Percentiles rank a stretch among this genome's conserved stretches.
phyloP scores from a whole-genome alignment of 2,888 invertebrate genomes.

The Xylota sylvarum region DNA sequence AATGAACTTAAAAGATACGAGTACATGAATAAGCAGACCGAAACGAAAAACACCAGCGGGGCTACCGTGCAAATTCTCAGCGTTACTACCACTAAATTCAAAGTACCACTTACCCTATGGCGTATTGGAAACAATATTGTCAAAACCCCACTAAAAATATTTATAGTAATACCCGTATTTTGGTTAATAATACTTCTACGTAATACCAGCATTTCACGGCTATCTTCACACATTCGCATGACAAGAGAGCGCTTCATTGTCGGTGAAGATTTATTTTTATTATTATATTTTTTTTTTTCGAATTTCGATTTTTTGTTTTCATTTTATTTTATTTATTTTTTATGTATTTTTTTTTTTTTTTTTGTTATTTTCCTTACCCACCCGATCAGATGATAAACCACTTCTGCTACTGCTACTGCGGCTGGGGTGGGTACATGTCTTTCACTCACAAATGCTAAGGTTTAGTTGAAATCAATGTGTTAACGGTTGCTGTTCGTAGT shows the following conservation, averaged over 20 bases:
- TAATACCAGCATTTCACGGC: constrained; percentile 52
- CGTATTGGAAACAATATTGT: neutral
- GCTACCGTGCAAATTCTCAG: neutral
- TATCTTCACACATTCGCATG: constrained; percentile 63
- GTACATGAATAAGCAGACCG: too few species aligned
- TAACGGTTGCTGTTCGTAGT: constrained; percentile 56
- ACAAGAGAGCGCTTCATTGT: constrained; percentile 22
- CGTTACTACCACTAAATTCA: neutral
- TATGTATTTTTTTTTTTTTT: constrained; percentile 18
- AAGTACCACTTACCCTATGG: neutral
- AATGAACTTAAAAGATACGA: too few species aligned
- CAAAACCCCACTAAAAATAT: neutral
- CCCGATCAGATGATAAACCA: constrained; percentile 51
- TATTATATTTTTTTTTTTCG: constrained; percentile 11
- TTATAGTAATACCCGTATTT: constrained; percentile 35
- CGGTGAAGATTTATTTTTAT: constrained; percentile 55
- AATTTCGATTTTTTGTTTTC: neutral
- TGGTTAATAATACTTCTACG: constrained; percentile 29
- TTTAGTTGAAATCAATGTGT: constrained; percentile 62
- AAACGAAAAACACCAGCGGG: too few species aligned
- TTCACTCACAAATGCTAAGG: constrained; percentile 35
- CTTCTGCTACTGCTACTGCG: constrained; percentile 32
- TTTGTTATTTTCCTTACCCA: constrained; percentile 13
- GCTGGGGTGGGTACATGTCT: constrained; percentile 48
- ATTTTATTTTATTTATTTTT: constrained; percentile 24